Percentiles rank a stretch among this genome's conserved stretches.
phyloP scores from a whole-genome alignment of 2,797 vertebrate genomes.

The Sebastolobus alascanus region DNA sequence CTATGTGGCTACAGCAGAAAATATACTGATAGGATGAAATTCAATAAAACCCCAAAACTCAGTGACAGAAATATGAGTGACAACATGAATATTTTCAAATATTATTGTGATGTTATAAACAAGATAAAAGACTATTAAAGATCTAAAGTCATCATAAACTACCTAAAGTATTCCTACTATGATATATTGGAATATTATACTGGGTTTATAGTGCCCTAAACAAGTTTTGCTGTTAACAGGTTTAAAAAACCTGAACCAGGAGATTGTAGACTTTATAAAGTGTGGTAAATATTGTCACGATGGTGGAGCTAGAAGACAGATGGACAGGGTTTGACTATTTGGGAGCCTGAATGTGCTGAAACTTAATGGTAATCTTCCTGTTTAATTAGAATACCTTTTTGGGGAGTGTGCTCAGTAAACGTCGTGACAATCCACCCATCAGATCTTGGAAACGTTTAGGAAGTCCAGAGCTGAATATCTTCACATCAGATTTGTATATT shows the following conservation, averaged over 20 bases:
- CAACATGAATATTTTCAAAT: background rate
- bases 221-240: background rate
- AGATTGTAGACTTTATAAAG: background rate
- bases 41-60: background rate
- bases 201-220: background rate
- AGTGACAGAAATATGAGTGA: background rate
- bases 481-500: background rate
- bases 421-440: background rate
- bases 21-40: background rate
- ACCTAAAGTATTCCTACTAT: background rate
- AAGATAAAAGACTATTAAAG: background rate
- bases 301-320: background rate
- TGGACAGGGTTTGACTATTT: rapidly evolving
- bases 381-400: background rate
- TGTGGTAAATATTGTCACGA: background rate
- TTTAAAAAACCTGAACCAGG: background rate
- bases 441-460: background rate
- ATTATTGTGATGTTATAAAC: background rate
- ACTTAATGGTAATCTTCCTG: background rate
- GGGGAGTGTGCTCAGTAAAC: background rate
- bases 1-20: background rate
- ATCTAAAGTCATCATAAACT: background rate
- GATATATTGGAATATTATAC: background rate
- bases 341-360: background rate
- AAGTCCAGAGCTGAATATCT: background rate